Evolutionary conservation across 64 coral and sea anemone species (phyloP).

Genomic region (Hydrozoanthus tunicans): DNA sequence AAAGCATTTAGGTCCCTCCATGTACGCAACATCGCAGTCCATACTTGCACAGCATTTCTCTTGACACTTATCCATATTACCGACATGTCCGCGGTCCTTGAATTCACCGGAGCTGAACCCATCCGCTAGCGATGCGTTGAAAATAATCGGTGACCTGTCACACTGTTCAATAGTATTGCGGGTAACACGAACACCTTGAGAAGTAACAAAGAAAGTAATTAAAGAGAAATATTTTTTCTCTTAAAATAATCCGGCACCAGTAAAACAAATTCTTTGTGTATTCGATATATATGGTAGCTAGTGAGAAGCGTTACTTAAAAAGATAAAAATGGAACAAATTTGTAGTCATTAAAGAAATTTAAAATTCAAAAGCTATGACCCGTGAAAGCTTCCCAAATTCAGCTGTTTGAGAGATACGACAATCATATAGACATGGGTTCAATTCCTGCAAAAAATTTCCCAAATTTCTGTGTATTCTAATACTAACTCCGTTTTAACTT

Average conservation of each 20-base stretch:
- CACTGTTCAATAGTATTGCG: constrained; percentile 34
- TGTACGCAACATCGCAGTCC: constrained; percentile 76
- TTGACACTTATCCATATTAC: constrained; percentile 67
- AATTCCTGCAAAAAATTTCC: no score
- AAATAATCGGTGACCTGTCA: constrained; percentile 68
- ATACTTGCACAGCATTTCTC: constrained; percentile 58
- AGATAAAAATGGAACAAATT: no score
- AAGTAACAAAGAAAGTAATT: neutral
- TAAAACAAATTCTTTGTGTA: no score
- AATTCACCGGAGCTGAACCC: constrained; percentile 66
- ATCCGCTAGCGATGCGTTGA: constrained; percentile 70
- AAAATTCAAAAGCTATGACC: no score
- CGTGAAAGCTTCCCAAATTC: no score
- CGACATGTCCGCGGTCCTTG: constrained; percentile 63
- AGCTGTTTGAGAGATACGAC: no score
- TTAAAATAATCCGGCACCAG: neutral
- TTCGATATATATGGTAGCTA: no score
- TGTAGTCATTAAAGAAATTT: no score
- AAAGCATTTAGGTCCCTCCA: constrained; percentile 76
- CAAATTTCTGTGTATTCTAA: no score
- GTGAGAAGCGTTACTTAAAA: no score
- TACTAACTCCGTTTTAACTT: no score
- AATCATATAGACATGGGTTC: no score
- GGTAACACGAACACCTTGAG: neutral
- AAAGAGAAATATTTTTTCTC: neutral